Conservation (phyloP, 2,888 invertebrate genomes). For the Bhutanitis thaidina region DNA sequence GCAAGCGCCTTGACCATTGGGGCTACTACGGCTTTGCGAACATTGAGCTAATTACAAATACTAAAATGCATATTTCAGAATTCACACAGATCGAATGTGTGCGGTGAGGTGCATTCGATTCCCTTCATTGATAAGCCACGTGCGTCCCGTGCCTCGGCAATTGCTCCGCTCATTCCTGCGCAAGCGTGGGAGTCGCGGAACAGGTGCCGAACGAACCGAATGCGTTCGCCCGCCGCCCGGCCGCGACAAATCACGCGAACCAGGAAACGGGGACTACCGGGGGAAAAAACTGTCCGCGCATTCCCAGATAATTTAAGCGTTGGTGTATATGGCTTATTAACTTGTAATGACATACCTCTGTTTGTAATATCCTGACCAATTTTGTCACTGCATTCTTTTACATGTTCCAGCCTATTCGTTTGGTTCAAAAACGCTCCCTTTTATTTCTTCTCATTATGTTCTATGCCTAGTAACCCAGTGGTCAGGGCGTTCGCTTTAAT, state of each 20-base stretch:
- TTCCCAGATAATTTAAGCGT: conserved; percentile 34
- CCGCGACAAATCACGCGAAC: conserved; percentile 60
- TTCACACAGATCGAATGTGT: too few species aligned
- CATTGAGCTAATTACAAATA: too few species aligned
- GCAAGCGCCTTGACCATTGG: too few species aligned
- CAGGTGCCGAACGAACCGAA: conserved; percentile 60
- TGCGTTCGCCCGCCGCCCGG: conserved; percentile 37
- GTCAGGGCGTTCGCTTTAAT: too few species aligned
- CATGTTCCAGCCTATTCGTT: too few species aligned
- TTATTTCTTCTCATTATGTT: too few species aligned
- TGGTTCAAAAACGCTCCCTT: too few species aligned
- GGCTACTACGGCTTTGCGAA: too few species aligned
- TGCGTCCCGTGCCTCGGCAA: conserved; percentile 1
- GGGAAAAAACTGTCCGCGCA: conserved; percentile 37
- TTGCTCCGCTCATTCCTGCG: background rate
- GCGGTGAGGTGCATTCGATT: too few species aligned
- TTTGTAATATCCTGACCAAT: background rate
- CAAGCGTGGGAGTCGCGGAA: conserved; percentile 56
- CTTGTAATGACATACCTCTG: background rate
- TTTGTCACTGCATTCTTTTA: background rate
- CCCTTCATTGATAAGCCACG: background rate
- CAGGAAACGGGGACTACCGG: conserved; percentile 47
- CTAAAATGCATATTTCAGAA: too few species aligned
- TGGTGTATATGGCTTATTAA: conserved; percentile 21
- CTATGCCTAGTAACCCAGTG: too few species aligned